Percentiles rank a stretch among this genome's conserved stretches.
Evolutionary conservation across 2,888 invertebrate species (phyloP).

Genomic region (Lissonota sp.): DNA sequence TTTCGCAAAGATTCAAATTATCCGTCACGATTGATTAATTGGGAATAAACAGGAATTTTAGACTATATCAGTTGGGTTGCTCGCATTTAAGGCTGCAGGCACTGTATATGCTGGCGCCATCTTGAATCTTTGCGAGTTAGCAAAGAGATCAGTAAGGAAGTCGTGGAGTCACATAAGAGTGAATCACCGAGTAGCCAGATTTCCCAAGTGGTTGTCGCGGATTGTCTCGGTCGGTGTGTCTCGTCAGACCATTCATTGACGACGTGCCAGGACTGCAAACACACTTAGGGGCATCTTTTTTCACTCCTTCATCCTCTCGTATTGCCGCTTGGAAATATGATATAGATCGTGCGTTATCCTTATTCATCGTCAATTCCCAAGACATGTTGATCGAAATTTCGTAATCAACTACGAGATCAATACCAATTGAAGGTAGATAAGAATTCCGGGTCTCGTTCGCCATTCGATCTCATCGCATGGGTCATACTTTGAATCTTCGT

Average conservation of each 20-base stretch:
- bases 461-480: no score
- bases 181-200: slow-evolving; percentile 78
- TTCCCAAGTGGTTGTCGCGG: slow-evolving; percentile 83
- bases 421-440: no score
- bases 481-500: no score
- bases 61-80: slow-evolving; percentile 47
- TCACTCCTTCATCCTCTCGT: slow-evolving; percentile 58
- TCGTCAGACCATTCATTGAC: slow-evolving; percentile 83
- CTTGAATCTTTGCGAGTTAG: neutral
- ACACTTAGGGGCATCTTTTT: slow-evolving; percentile 36
- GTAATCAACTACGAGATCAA: no score
- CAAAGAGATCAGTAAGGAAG: slow-evolving; percentile 37
- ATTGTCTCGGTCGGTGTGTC: slow-evolving; percentile 77
- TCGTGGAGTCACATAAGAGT: slow-evolving; percentile 54
- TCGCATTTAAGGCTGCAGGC: slow-evolving; percentile 22
- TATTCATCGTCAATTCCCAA: no score
- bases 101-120: slow-evolving; percentile 5
- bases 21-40: slow-evolving; percentile 54
- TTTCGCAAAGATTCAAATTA: slow-evolving; percentile 66
- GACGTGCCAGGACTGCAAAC: slow-evolving; percentile 81
- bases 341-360: no score
- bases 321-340: neutral
- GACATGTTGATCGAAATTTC: no score
- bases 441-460: no score
- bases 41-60: slow-evolving; percentile 66